These are phyloP conservation scores for Nomada fabriciana DNA, from an alignment of 2,888 invertebrate genomes.

Conservation along the genomic window DNA sequence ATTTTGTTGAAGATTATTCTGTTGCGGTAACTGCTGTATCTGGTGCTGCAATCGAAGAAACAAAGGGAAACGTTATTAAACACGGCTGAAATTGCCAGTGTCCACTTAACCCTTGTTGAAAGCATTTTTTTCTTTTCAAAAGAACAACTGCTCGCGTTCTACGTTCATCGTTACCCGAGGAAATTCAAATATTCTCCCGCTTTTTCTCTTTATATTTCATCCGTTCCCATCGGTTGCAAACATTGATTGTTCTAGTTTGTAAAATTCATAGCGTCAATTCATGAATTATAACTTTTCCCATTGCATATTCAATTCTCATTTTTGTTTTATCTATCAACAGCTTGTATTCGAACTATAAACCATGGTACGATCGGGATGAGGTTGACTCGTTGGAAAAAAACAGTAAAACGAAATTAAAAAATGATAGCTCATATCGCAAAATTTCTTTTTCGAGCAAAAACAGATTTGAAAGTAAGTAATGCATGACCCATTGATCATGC, in stretches of 20 bases:
- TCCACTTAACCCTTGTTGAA: not conserved
- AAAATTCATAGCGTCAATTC: not conserved
- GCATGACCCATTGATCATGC: too few species aligned
- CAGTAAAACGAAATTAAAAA: too few species aligned
- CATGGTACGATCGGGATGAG: too few species aligned
- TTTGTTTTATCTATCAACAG: not conserved
- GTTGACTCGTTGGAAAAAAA: too few species aligned
- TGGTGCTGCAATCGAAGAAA: constrained; percentile 81
- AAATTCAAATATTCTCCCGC: not conserved
- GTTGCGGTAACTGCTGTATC: constrained; percentile 85
- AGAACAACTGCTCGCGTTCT: not conserved
- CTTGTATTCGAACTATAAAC: not conserved
- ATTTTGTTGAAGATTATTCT: constrained; percentile 85
- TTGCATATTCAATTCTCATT: not conserved
- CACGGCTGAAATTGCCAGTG: not conserved
- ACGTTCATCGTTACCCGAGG: not conserved
- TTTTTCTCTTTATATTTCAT: not conserved
- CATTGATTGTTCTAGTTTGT: not conserved
- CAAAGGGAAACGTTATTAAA: constrained; percentile 49
- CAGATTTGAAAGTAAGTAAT: too few species aligned
- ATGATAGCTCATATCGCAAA: too few species aligned
- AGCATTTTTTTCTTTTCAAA: not conserved
- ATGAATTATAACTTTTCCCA: not conserved
- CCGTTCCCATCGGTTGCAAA: not conserved
- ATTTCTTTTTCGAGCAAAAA: too few species aligned